Percentiles rank a stretch among this genome's conserved stretches.
phyloP scores from a whole-genome alignment of 2,888 invertebrate species.

The Sphaerophoria rueppellii region DNA sequence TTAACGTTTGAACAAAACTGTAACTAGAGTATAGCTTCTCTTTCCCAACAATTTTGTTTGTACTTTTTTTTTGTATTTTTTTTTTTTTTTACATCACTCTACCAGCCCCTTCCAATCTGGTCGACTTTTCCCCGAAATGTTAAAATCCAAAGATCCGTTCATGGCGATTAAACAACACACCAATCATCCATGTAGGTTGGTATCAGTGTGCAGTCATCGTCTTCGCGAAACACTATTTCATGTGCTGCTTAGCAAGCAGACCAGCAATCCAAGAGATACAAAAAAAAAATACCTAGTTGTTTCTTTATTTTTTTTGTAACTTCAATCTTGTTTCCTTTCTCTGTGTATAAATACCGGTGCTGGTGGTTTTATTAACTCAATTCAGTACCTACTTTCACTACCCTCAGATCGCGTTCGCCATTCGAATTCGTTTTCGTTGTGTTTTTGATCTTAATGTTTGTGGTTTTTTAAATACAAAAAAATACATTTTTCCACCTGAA shows the following conservation, averaged over 20 bases:
- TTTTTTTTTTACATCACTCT: no score
- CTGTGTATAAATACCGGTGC: constrained; percentile 79
- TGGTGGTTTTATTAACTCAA: constrained; percentile 75
- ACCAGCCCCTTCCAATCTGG: neutral
- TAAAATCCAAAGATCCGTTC: constrained; percentile 2
- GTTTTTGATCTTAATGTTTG: constrained; percentile 46
- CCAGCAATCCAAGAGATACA: neutral
- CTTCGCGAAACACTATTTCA: constrained; percentile 1
- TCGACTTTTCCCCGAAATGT: neutral
- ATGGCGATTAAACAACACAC: constrained; percentile 3
- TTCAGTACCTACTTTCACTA: constrained; percentile 79
- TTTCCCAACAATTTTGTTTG: no score
- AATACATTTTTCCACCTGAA: constrained; percentile 56
- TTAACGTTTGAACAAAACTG: no score
- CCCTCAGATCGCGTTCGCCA: constrained; percentile 55
- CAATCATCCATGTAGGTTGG: neutral
- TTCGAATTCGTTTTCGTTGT: constrained; percentile 49
- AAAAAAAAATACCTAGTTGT: neutral
- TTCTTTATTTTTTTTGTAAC: constrained; percentile 11
- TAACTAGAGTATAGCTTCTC: no score
- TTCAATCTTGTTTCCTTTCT: constrained; percentile 66
- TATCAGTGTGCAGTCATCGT: constrained; percentile 8
- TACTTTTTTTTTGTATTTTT: no score
- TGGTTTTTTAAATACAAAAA: constrained; percentile 52
- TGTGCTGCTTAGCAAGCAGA: constrained; percentile 4